Evolutionary conservation across 2,797 vertebrate species (phyloP), one percentile per base, ranked within the genome.

Genomic region (Dipus sagitta): DNA sequence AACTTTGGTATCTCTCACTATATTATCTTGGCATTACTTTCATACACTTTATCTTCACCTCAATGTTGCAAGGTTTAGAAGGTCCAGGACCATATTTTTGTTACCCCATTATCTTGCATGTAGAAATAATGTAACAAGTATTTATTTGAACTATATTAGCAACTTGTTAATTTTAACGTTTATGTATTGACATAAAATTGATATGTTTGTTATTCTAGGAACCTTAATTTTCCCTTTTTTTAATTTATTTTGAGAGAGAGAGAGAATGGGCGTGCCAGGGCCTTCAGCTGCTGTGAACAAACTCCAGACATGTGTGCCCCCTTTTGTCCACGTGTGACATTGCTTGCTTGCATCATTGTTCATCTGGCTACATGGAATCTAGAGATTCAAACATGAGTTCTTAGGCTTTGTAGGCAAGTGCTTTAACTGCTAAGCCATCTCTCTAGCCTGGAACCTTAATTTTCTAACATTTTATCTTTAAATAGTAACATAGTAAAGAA

Each of bases 71-170:
- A n/a, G 12, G 7, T n/a, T 84, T 42, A 52, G 54, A 26, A 74
- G 30, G 47, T 68, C 64, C 38, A 88, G n/a, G 28, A 42, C 10
- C 9, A 7, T 78, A 54, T 78, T 38, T 54, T 70, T 60, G 13
- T 42, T 78, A 92, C 81, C 13, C 60, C 1, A 74, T 21, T 67
- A 79, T 77, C 81, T 91, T 42, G 2, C 64, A 68, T n/a, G 0
- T 58, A 76, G 1, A 54, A 72, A 26, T 52, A 92, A 18, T 26
- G 18, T 68, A 92, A 68, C 21, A 23, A 70, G 13, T 80, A 83
- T 83, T 94, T 83, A 79, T 74, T 74, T 88, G 76, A 92, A 81
- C 80, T 93, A 71, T 54, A 78, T 76, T 86, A 70, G 86, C 94
- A 30, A 4, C 64, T 78, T 92, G 54, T 54, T 70, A 54, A 74